Conservation (phyloP, 2,113 vertebrate genomes). For the Conger conger region DNA sequence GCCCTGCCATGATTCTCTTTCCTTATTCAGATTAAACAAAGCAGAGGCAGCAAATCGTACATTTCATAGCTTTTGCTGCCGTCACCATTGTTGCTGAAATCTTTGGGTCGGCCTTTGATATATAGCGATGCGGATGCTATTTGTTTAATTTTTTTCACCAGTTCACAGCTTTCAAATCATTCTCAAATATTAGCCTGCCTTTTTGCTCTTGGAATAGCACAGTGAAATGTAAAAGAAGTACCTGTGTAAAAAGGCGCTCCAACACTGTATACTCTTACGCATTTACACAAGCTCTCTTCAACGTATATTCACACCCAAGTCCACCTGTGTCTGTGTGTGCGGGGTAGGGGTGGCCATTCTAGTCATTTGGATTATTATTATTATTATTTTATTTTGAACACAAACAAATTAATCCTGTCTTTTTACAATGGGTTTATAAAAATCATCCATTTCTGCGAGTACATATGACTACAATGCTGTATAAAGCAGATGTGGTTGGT, state of each 20-base stretch:
- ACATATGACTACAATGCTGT: neutral
- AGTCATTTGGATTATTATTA: no score
- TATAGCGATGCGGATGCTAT: neutral
- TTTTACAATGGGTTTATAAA: neutral
- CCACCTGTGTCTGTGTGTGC: no score
- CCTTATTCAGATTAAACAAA: slow-evolving; percentile 1
- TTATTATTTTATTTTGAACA: neutral
- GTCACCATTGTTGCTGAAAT: slow-evolving; percentile 1
- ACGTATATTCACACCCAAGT: no score
- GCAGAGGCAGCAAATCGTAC: neutral
- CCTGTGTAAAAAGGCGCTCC: neutral
- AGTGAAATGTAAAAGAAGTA: neutral
- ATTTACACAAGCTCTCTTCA: neutral
- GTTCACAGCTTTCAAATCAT: neutral
- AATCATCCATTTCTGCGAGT: neutral
- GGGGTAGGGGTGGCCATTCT: no score
- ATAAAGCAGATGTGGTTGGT: neutral
- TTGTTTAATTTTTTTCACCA: neutral
- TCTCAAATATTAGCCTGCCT: neutral
- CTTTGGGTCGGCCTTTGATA: neutral
- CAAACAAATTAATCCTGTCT: neutral
- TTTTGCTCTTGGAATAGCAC: neutral
- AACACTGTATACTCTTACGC: neutral
- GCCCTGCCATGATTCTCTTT: slow-evolving; percentile 4
- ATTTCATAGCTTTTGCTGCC: neutral